Evolutionary conservation across 2,888 invertebrate species (phyloP).

Genomic region (Rambutsinella grinnellia): DNA sequence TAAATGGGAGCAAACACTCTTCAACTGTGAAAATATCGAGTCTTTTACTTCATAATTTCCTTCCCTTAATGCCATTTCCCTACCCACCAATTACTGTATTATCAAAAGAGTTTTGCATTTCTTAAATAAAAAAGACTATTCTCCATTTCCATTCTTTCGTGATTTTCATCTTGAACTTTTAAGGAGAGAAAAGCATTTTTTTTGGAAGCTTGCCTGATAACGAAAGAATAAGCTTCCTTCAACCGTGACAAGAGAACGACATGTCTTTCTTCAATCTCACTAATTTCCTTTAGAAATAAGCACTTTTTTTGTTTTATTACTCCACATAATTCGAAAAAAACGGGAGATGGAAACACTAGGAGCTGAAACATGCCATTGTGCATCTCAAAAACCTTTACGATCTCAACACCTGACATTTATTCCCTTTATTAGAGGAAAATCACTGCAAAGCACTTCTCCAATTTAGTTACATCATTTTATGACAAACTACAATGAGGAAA

Average conservation of each 20-base stretch:
- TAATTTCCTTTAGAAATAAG: background rate
- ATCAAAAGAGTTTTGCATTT: background rate
- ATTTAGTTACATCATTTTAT: background rate
- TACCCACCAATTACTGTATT: background rate
- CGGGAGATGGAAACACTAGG: background rate
- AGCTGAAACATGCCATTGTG: background rate
- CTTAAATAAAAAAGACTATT: background rate
- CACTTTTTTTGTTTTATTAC: background rate
- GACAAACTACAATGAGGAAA: background rate
- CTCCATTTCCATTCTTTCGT: background rate
- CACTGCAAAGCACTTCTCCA: background rate
- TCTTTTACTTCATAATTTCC: too few relatives aligned
- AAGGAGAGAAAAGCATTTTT: background rate
- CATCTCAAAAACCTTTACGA: background rate
- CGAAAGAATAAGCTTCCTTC: background rate
- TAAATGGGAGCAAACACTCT: too few relatives aligned
- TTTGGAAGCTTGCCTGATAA: constrained; percentile 2
- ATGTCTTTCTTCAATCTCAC: background rate
- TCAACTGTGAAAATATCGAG: too few relatives aligned
- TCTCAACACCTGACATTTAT: background rate
- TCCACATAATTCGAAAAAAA: background rate
- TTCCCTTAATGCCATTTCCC: background rate
- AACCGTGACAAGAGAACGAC: background rate
- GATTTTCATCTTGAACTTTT: background rate
- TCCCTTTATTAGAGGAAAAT: background rate